Conservation (phyloP, 2,113 vertebrate genomes). For the Apeltes quadracus region DNA sequence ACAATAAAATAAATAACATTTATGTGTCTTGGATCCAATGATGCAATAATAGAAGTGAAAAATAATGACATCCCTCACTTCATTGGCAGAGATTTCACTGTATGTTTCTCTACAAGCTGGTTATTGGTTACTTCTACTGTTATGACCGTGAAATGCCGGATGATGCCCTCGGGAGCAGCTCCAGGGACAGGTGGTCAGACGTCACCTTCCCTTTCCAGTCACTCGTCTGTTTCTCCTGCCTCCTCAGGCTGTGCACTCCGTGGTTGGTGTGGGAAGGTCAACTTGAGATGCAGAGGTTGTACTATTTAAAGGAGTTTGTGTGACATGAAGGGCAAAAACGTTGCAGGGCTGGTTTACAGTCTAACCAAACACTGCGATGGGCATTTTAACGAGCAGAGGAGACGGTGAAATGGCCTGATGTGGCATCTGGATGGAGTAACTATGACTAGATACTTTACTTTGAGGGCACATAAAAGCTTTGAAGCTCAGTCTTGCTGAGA, state of each 20-base stretch:
- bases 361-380: constrained; percentile 5
- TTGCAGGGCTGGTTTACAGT: constrained; percentile 20
- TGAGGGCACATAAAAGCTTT: constrained; percentile 7
- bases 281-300: constrained; percentile 53
- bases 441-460: background rate
- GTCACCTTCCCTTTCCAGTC: constrained; percentile 12
- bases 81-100: background rate
- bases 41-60: constrained; percentile 3
- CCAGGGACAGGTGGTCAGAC: constrained; percentile 11
- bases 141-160: background rate
- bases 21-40: constrained; percentile 6
- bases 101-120: background rate
- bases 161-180: background rate
- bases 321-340: constrained; percentile 29
- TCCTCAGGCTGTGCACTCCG: constrained; percentile 18
- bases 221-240: constrained; percentile 12
- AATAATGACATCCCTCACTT: background rate
- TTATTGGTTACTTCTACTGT: too few relatives aligned
- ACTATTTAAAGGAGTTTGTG: constrained; percentile 41
- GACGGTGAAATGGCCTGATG: constrained; percentile 10
- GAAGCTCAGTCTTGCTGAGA: constrained; percentile 9
- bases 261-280: constrained; percentile 37
- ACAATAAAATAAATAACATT: constrained; percentile 5
- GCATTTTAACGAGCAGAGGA: constrained; percentile 17
- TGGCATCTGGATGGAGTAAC: background rate